These are phyloP conservation scores for Pantala flavescens DNA, from an alignment of 1,140 invertebrate genomes.

Conservation along the genomic window DNA sequence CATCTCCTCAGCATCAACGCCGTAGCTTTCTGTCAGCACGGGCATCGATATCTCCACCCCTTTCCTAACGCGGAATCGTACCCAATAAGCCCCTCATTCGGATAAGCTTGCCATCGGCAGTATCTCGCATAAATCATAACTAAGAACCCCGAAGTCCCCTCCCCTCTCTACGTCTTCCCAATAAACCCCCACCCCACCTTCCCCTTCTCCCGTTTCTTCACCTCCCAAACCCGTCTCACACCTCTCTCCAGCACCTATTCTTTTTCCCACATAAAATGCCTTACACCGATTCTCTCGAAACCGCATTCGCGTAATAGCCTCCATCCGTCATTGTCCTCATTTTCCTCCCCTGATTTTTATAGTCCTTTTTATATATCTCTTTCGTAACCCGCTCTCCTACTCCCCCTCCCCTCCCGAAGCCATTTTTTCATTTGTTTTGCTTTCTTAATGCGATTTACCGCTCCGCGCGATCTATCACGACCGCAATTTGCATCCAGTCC, in stretches of 20 bases:
- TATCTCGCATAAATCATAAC: background rate
- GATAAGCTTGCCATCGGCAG: background rate
- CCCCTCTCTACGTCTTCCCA: background rate
- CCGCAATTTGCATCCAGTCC: background rate
- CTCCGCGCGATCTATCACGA: background rate
- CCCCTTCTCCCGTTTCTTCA: background rate
- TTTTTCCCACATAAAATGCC: background rate
- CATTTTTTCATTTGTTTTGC: background rate
- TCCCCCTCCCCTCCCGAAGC: background rate
- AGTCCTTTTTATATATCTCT: slow-evolving; percentile 4
- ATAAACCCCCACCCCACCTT: background rate
- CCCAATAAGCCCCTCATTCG: background rate
- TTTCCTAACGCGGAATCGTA: no score
- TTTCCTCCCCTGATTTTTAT: slow-evolving; percentile 6
- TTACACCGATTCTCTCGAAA: slow-evolving; percentile 6
- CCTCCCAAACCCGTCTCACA: background rate
- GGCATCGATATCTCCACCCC: no score
- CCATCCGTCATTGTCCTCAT: slow-evolving; percentile 1
- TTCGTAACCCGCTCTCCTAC: background rate
- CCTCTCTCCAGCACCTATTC: background rate
- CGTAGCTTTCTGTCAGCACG: background rate
- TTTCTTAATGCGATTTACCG: slow-evolving; percentile 9
- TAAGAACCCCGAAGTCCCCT: background rate
- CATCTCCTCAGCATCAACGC: background rate
- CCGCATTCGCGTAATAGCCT: background rate